Evolutionary conservation across 2,888 invertebrate genomes (phyloP), one percentile per base, ranked within the genome.

Genomic region (Tanypteryx hageni): DNA sequence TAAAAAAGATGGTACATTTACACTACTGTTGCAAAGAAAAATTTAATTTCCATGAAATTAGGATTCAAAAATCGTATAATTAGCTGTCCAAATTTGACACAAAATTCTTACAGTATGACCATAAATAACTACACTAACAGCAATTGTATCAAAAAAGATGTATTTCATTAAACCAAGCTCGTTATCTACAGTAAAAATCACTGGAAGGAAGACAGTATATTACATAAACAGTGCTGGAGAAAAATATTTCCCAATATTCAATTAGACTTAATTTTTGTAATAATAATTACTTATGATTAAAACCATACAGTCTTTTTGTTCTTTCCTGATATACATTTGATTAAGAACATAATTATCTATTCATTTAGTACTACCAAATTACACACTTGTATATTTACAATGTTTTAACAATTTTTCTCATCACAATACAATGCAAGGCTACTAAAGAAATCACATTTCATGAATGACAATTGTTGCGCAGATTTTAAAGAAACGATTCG

Each of bases 151-250:
- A 27, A 27, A 22, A 44, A 76, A 76, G 76, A 27, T 76, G 22
- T 76, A 27, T 27, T 76, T 76, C 44, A 76, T 76, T 10, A 27
- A 76, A 22, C 76, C 18, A 76, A 76, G 27, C 22, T 27, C 10
- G 22, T 27, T 22, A 68, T 68, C 27, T 76, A 27, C 22, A 27
- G 27, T 76, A 76, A 27, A 44, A 27, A 76, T 27, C 76, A 76
- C 27, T 76, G 76, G 76, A 76, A 76, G 76, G 76, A 76, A 76
- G 76, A 76, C 76, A 76, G 76, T 27, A 76, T 27, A 27, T 22
- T 76, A 76, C 44, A 44, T 44, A 44, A 44, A 44, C 76, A 27
- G 22, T 0, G 76, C 27, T 27, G 27, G 27, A 76, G 27, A 76
- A 13, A 8, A 76, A 27, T 27, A 76, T 27, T 76, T 76, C 76